Percentiles rank a stretch among this genome's conserved stretches.
phyloP scores from a whole-genome alignment of 1,140 invertebrate species.

The Polypedilum vanderplanki region DNA sequence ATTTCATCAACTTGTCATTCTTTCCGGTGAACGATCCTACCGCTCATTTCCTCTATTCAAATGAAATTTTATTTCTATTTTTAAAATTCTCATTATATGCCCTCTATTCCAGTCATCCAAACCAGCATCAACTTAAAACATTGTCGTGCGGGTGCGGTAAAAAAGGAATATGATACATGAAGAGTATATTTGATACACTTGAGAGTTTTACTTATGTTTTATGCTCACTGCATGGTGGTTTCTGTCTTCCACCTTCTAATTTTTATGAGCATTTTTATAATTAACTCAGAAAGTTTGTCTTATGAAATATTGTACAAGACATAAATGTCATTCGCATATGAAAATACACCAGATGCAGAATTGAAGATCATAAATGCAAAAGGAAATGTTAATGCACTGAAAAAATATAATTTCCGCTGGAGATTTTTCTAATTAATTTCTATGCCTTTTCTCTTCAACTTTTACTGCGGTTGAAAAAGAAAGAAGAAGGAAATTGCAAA shows the following conservation, averaged over 20 bases:
- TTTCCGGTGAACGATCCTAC: constrained; percentile 1
- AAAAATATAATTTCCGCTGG: constrained; percentile 15
- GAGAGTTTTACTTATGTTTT: neutral
- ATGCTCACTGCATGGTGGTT: neutral
- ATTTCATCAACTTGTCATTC: constrained; percentile 8
- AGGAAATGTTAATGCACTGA: constrained; percentile 11
- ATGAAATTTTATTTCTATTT: constrained; percentile 15
- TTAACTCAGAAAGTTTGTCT: neutral
- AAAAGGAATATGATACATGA: neutral
- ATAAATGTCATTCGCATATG: constrained; percentile 12
- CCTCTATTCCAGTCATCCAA: neutral
- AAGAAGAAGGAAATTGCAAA: neutral
- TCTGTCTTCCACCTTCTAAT: neutral
- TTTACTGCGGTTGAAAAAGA: constrained; percentile 2
- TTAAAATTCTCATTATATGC: neutral
- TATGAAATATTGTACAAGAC: neutral
- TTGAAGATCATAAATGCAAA: neutral
- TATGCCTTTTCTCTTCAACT: neutral
- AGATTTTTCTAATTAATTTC: constrained; percentile 8
- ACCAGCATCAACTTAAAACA: constrained; percentile 16
- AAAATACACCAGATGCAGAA: constrained; percentile 17
- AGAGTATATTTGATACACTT: constrained; percentile 5
- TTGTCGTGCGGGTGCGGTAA: neutral
- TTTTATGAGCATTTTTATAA: constrained; percentile 14
- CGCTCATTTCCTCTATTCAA: neutral